Evolutionary conservation across 2,888 invertebrate genomes (phyloP).

Genomic region (Glyphotaelius pellucidus): DNA sequence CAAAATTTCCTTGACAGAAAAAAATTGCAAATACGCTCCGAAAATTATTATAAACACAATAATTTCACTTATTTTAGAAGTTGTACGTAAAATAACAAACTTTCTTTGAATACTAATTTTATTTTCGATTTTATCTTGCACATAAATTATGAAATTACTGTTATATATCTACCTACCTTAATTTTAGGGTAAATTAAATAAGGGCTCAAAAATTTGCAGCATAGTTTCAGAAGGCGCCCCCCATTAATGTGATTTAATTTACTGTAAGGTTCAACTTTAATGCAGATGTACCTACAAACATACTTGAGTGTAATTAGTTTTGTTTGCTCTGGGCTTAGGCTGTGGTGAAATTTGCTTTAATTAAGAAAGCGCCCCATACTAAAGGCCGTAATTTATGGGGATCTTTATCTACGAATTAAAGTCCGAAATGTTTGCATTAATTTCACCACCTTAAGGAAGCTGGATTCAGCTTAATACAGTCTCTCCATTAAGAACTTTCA

Average conservation of each 20-base stretch:
- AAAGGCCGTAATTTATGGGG: slow-evolving; percentile 19
- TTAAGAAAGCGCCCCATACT: background rate
- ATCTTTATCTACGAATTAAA: slow-evolving; percentile 18
- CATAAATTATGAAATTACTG: too few species aligned
- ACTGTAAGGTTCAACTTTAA: background rate
- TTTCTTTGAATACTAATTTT: too few species aligned
- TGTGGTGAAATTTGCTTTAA: background rate
- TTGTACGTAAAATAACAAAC: too few species aligned
- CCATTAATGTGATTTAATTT: background rate
- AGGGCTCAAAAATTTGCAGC: background rate
- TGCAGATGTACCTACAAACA: background rate
- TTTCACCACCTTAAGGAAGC: slow-evolving; percentile 11
- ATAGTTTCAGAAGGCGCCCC: background rate
- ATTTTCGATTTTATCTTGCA: too few species aligned
- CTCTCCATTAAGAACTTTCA: background rate
- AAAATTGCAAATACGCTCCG: too few species aligned
- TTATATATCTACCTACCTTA: background rate
- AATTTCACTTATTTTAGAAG: too few species aligned
- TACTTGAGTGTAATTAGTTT: background rate
- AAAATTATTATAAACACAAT: too few species aligned
- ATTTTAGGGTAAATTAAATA: background rate
- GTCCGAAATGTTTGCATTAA: slow-evolving; percentile 32
- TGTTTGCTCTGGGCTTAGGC: background rate
- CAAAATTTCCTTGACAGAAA: too few species aligned
- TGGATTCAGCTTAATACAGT: background rate